A percentile compares a stretch with the other conserved stretches of the same genome.
phyloP scores from a whole-genome alignment of 2,797 vertebrate species.

The Chlorospingus semifuscus region DNA sequence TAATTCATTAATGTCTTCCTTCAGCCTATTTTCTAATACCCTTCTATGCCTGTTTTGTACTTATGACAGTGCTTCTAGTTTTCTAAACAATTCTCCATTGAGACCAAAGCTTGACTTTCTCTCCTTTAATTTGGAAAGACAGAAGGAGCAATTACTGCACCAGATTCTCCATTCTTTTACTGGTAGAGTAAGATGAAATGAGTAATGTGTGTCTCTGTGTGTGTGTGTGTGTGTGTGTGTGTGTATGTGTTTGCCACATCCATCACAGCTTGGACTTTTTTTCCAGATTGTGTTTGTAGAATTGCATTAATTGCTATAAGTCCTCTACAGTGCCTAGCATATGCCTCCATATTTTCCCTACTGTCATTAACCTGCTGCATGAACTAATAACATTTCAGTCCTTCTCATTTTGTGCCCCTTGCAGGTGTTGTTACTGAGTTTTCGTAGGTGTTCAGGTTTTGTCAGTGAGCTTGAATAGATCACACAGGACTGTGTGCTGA shows the following conservation, averaged over 20 bases:
- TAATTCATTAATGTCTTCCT: neutral
- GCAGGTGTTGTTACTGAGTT: neutral
- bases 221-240: neutral
- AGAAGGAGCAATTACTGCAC: neutral
- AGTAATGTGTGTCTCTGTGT: neutral
- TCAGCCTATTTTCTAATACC: neutral
- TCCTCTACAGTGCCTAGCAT: neutral
- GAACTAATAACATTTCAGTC: neutral
- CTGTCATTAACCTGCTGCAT: neutral
- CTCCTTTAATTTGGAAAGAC: neutral
- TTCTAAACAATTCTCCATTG: neutral
- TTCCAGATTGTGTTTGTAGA: neutral
- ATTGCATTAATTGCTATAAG: neutral
- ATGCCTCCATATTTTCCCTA: neutral
- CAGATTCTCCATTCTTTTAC: neutral
- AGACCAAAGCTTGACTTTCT: neutral
- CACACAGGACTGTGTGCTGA: neutral
- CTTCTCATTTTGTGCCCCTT: neutral
- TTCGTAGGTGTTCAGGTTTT: neutral
- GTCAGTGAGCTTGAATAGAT: neutral
- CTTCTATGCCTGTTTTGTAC: neutral
- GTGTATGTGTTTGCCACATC: neutral
- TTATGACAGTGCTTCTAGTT: neutral
- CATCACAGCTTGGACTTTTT: neutral
- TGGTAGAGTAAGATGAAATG: neutral